Conservation (phyloP, 2,113 vertebrate genomes). For the Eubucco bourcierii region DNA sequence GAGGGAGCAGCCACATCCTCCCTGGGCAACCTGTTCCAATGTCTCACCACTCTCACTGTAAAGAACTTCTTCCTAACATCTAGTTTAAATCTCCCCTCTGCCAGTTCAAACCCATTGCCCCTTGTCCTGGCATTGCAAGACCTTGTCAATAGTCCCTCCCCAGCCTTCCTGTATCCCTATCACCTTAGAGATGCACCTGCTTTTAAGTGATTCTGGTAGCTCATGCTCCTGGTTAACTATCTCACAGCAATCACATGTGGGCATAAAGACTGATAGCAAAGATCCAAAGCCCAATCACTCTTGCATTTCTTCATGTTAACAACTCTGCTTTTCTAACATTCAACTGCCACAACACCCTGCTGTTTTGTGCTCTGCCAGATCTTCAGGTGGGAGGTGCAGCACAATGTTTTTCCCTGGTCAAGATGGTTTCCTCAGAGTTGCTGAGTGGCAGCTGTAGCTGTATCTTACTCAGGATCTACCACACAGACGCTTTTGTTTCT, state of each 20-base stretch:
- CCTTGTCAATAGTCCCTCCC: too few relatives aligned
- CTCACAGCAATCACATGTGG: rapidly evolving
- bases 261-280: not conserved
- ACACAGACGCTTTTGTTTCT: not conserved
- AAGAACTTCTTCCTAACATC: too few relatives aligned
- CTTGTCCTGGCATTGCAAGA: too few relatives aligned
- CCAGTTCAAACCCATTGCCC: too few relatives aligned
- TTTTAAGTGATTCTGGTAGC: not conserved
- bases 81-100: too few relatives aligned
- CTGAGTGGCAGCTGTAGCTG: not conserved
- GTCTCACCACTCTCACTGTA: too few relatives aligned
- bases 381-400: not conserved
- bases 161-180: too few relatives aligned
- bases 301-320: not conserved
- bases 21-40: too few relatives aligned
- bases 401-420: not conserved
- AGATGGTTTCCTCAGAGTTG: not conserved
- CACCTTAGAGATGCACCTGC: not conserved
- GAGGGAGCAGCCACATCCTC: too few relatives aligned
- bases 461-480: not conserved
- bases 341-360: not conserved
- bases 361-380: not conserved
- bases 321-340: not conserved
- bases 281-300: not conserved
- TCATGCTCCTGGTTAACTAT: not conserved